Conservation (phyloP, 2,797 vertebrate genomes). For the Hemitrygon akajei region DNA sequence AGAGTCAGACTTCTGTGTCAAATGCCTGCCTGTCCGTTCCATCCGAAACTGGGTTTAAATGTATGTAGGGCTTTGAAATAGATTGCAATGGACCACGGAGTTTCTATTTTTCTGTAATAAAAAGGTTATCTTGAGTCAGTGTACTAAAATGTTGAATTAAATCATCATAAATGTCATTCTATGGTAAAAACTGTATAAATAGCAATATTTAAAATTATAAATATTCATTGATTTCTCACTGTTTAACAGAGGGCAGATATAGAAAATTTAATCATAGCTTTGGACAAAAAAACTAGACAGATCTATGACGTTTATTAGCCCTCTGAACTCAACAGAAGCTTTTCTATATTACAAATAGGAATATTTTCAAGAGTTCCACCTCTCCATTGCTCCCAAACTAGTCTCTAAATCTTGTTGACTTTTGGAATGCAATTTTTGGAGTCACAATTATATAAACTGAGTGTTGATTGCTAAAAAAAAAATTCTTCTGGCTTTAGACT, state of each 20-base stretch:
- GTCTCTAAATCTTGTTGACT: too few species aligned
- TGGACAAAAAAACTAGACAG: neutral
- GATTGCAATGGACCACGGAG: neutral
- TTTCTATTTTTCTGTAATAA: neutral
- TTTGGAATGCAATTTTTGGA: neutral
- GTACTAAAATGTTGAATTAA: neutral
- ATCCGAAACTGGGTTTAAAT: neutral
- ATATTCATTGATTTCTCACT: slow-evolving; percentile 9
- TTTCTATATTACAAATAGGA: neutral
- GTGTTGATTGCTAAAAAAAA: neutral
- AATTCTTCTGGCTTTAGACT: neutral
- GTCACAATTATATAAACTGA: neutral
- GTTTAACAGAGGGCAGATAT: neutral
- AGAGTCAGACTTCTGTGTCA: neutral
- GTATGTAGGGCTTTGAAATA: neutral
- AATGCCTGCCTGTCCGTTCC: neutral
- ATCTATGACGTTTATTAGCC: neutral
- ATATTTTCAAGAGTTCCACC: neutral
- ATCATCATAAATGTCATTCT: neutral
- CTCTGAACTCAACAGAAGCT: neutral
- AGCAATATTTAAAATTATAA: neutral
- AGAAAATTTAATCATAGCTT: slow-evolving; percentile 23
- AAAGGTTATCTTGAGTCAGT: neutral
- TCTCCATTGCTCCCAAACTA: neutral
- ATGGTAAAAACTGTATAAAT: neutral